A percentile compares a stretch with the other conserved stretches of the same genome.
Evolutionary conservation across 2,113 vertebrate genomes (phyloP).

Genomic region (Myxocyprinus asiaticus): DNA sequence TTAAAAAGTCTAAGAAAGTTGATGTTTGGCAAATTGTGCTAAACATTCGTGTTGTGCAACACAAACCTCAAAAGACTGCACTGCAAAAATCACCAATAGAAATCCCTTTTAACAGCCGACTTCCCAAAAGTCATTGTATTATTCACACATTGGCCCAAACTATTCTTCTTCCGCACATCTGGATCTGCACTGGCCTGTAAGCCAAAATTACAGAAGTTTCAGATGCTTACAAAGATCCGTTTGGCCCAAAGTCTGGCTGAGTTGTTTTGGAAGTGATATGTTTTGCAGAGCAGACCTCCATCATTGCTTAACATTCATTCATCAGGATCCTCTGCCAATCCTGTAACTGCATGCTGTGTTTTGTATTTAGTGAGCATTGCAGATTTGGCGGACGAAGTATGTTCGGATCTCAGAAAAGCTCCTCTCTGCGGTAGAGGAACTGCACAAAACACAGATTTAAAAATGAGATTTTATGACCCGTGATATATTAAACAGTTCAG

Average conservation of each 20-base stretch:
- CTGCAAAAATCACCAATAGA: background rate
- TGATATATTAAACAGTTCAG: constrained; percentile 6
- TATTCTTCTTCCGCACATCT: background rate
- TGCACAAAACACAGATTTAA: background rate
- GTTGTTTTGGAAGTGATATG: background rate
- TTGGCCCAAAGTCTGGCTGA: background rate
- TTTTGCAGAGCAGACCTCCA: constrained; percentile 22
- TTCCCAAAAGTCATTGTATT: background rate
- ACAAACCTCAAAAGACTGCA: too few relatives aligned
- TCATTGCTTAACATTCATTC: constrained; percentile 14
- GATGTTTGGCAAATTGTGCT: too few relatives aligned
- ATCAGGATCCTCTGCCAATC: background rate
- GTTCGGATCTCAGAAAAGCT: background rate
- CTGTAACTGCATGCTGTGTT: constrained; percentile 3
- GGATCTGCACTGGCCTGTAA: constrained; percentile 11
- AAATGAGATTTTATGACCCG: constrained; percentile 12
- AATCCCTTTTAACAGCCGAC: background rate
- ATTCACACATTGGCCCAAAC: background rate
- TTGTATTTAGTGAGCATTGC: background rate
- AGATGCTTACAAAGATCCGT: constrained; percentile 6
- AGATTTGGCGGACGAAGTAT: background rate
- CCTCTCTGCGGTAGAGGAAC: background rate
- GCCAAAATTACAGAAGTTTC: background rate
- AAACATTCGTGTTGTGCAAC: too few relatives aligned
- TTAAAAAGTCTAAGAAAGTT: too few relatives aligned